A percentile compares a stretch with the other conserved stretches of the same genome.
phyloP scores from a whole-genome alignment of 2,113 vertebrate species.

The Triplophysa siluroides region DNA sequence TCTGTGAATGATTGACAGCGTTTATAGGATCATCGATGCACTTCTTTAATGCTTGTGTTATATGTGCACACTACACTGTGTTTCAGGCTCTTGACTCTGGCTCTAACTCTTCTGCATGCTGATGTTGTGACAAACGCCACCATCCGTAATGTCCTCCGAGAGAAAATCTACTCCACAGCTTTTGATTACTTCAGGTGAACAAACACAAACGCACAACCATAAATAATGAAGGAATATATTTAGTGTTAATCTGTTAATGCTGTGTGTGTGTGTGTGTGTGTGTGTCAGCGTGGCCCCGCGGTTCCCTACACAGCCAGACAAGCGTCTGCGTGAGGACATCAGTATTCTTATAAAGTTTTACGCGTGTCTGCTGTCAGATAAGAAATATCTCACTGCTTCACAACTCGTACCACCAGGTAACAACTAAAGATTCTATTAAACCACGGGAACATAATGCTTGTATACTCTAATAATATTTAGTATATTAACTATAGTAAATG shows the following conservation, averaged over 20 bases:
- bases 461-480: too few species aligned
- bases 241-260: not conserved
- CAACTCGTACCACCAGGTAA: constrained; percentile 90
- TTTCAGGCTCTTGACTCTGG: constrained; percentile 85
- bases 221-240: not conserved
- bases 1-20: not conserved
- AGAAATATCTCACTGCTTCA: constrained; percentile 92
- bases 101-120: constrained; percentile 90
- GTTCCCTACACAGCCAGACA: constrained; percentile 91
- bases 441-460: too few species aligned
- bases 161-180: constrained; percentile 97
- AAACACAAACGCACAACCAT: not conserved
- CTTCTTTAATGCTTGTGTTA: not conserved
- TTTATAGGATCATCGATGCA: not conserved
- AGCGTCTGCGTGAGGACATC: constrained; percentile 92
- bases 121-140: constrained; percentile 94
- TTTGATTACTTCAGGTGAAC: constrained; percentile 96
- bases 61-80: not conserved
- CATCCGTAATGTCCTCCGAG: constrained; percentile 91
- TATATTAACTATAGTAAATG: too few species aligned
- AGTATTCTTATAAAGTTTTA: constrained; percentile 96
- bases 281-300: constrained; percentile 80
- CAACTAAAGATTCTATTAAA: not conserved
- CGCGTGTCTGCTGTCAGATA: constrained; percentile 93
- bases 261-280: not conserved